Evolutionary conservation across 2,113 vertebrate species (phyloP), one percentile per base, ranked within the genome.

Genomic region (Oophaga pumilio): DNA sequence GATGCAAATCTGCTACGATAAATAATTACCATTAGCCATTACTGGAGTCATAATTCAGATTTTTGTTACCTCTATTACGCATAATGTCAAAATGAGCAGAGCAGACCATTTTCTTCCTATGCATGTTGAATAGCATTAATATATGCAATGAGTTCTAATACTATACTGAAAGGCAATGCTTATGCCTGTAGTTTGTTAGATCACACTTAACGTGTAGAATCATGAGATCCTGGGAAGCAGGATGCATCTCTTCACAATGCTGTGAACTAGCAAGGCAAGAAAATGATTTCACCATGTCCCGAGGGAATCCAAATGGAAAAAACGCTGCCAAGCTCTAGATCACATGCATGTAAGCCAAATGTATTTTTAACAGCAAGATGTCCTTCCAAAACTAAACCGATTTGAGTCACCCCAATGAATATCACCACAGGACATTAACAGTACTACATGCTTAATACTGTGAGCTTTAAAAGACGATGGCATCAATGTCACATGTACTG

Each of bases 271-370:
- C 59, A 78, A 86, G 78, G 20, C 43, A 89, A 84, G 68, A 85
- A 74, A 56, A 79, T 76, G n/a, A 87, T 87, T 73, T 86, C 74
- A 83, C 43, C 33, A 17, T 57, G 0, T n/a, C 90, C n/a, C 79
- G 68, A 64, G 22, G 76, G 71, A 83, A 76, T 77, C 43, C 50
- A 69, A 52, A 68, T 22, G 79, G 20, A 81, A 52, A 87, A 86
- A 69, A 9, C 17, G 68, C 26, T 85, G 28, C 71, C 33, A 82
- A 87, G 84, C 52, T 60, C 69, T 28, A 13, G 71, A 86, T 83
- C 73, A 76, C 74, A 82, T 73, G 56, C 28, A 85, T 76, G 56
- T 18, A 76, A 74, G 77, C 77, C 77, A 81, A 85, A 81, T 57
- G 33, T 74, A 86, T 5, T 15, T 2, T 24, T 73, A 71, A 7